Evolutionary conservation across 2,113 vertebrate genomes (phyloP), one percentile per base, ranked within the genome.

Genomic region (Phrynosoma platyrhinos): DNA sequence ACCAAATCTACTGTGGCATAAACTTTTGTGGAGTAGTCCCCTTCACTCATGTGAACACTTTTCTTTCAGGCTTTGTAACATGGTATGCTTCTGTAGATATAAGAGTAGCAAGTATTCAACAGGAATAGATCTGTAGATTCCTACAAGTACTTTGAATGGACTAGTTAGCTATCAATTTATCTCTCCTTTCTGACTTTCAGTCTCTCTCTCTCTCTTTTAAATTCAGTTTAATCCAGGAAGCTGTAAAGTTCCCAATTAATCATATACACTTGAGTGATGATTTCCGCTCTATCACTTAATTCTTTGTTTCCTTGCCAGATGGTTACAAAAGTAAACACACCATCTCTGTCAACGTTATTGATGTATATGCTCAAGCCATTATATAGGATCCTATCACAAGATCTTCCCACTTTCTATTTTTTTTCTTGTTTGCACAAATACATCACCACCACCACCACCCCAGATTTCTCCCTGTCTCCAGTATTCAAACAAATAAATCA

Each of bases 241-340:
- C 36, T 82, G 64, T 25, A 68, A 47, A 82, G 25, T 69, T 36
- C 32, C 55, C 25, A 42, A 42, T 52, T 82, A 69, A 25, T 40
- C 47, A 9, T 71, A 53, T 25, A 21, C 36, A 79, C 32, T 47
- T 27, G 42, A 75, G 42, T n/a, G 55, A 47, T 23, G 27, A 25
- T n/a, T 32, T 66, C 21, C 32, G 71, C 55, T 27, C n/a, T 75
- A 87, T 55, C 42, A 64, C 32, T n/a, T 8, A 40, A 36, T 53
- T 82, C 32, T 62, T 30, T 75, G 71, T 30, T 87, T 81, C 18
- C 10, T 21, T 82, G 27, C 71, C 55, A 88, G 76, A 76, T 64
- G 40, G 55, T 47, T 87, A 82, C 42, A 30, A 77, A 80, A 80
- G 79, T 69, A 87, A 79, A 79, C 36, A 72, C 14, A 53, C 12